Base-by-base conservation (phyloP, 2,888 invertebrate genomes). In the Cryptus viduatorius region DNA sequence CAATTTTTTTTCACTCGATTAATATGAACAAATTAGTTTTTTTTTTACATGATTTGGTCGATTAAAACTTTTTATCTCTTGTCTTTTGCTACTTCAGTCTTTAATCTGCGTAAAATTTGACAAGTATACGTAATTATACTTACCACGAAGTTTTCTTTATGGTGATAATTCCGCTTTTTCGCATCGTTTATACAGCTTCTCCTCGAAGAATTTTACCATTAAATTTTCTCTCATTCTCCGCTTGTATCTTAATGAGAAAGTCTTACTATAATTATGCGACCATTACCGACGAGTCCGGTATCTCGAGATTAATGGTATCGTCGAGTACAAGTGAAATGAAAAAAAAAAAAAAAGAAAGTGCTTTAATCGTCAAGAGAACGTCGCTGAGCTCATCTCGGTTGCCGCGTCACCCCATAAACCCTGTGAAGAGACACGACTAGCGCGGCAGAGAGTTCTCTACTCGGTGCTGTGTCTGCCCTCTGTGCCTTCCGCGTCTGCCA, bases 251-350 rank as follows among this genome's bases (percentile, higher is more conserved):
- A 46, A 64, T 75, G 64, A 50, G 31, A 64, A 61, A 48, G 31
- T 61, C 37, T 48, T 31, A 75, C 48, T 50, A 61, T 7, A 46
- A 75, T 75, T 37, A 75, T 14, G 16, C 48, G 19, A 48, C 46
- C 4, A 73, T 73, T 73, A 61, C 31, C 19, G 59, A 46, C 16
- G 29, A n/a, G 29, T 73, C 16, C 46, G 46, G 46, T 61, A 42
- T 61, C 61, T 73, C 12, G 31, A 61, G 46, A 73, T 73, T 73
- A 73, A 73, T 61, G 61, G 37, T 44, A 29, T 7, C 29, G 61
- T 61, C 46, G 42, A 61, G 61, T 73, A 61, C 61, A 46, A 31
- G 46, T 59, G 46, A 73, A 73, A 59, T 72, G 19, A 8, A 31
- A 61, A 31, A 46, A 73, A 61, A 61, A 61, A n/a, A n/a, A 16